These are phyloP conservation scores for Mythimna pallens DNA, from an alignment of 2,888 invertebrate genomes.

Conservation along the genomic window DNA sequence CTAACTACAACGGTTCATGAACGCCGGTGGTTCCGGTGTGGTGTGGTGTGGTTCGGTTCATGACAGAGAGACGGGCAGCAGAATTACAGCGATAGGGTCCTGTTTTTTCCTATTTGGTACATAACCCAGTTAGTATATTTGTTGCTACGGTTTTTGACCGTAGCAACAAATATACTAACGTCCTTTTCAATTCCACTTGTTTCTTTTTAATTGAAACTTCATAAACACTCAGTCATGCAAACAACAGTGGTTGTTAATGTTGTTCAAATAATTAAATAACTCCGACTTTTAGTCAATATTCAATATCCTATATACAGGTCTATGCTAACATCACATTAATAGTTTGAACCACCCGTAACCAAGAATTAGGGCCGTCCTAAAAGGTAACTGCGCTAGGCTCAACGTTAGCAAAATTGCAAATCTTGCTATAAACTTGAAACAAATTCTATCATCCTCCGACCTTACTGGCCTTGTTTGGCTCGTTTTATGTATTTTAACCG, in stretches of 20 bases:
- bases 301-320: constrained; percentile 62
- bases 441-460: constrained; percentile 64
- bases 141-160: no score
- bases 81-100: no score
- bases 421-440: constrained; percentile 70
- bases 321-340: constrained; percentile 54
- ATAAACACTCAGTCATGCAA: not conserved
- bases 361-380: constrained; percentile 65
- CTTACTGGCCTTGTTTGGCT: constrained; percentile 51
- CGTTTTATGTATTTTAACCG: constrained; percentile 66
- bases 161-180: not conserved
- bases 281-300: constrained; percentile 48
- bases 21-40: no score
- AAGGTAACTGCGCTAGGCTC: constrained; percentile 71
- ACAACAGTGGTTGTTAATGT: constrained; percentile 4
- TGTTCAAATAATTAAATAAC: constrained; percentile 19
- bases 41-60: no score
- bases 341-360: constrained; percentile 61
- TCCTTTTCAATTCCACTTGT: no score
- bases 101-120: no score
- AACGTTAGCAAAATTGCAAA: constrained; percentile 67
- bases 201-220: not conserved
- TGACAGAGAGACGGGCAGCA: no score
- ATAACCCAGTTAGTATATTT: not conserved
- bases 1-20: no score